Evolutionary conservation across 2,888 invertebrate species (phyloP).

Genomic region (Cynaeus angustus): DNA sequence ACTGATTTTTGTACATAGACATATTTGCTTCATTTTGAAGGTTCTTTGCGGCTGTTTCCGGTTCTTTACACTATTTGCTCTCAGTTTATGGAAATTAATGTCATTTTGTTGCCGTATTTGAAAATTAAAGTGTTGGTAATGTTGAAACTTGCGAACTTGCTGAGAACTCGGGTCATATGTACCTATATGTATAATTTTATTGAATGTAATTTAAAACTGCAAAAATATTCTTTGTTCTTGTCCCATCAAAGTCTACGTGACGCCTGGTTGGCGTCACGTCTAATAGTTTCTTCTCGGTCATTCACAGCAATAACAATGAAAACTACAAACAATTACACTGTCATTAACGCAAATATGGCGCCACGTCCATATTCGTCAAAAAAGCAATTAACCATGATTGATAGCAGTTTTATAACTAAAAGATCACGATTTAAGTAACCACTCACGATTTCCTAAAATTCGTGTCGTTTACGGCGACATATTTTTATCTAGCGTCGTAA

Average conservation of each 20-base stretch:
- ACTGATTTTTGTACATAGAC: too few species aligned
- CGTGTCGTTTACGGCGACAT: conserved; percentile 16
- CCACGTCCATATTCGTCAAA: background rate
- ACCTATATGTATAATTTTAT: too few species aligned
- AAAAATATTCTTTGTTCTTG: background rate
- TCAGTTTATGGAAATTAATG: too few species aligned
- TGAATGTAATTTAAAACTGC: background rate
- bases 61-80: too few species aligned
- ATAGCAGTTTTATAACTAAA: conserved; percentile 9
- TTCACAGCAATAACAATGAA: conserved; percentile 54
- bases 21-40: too few species aligned
- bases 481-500: conserved; percentile 38
- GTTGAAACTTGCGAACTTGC: too few species aligned
- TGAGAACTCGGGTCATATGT: too few species aligned
- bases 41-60: too few species aligned
- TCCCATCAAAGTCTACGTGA: background rate
- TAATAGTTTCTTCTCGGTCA: conserved; percentile 45
- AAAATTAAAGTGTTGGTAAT: too few species aligned
- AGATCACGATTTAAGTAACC: background rate
- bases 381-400: conserved; percentile 9
- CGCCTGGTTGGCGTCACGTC: conserved; percentile 5
- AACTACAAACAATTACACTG: conserved; percentile 50
- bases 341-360: conserved; percentile 27
- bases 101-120: too few species aligned
- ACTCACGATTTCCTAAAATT: background rate